Percentiles rank a stretch among this genome's conserved stretches.
Conservation (phyloP, 2,888 invertebrate genomes). For the Pteria penguin region DNA sequence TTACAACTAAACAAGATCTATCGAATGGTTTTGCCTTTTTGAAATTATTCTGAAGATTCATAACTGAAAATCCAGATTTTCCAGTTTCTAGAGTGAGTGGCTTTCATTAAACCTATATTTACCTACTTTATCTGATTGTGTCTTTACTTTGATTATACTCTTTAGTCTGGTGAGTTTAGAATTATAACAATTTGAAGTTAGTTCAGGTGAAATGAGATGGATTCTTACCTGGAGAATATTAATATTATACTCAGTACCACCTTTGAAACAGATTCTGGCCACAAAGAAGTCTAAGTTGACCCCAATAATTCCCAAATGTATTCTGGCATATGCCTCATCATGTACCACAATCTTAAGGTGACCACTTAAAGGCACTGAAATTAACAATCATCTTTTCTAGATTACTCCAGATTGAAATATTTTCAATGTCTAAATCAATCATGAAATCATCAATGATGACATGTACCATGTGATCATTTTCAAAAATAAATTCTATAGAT, state of each 20-base stretch:
- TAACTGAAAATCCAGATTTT: too few relatives aligned
- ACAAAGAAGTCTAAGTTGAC: conserved; percentile 58
- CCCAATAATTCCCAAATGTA: conserved; percentile 60
- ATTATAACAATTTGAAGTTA: too few relatives aligned
- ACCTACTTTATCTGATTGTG: too few relatives aligned
- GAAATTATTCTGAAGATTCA: too few relatives aligned
- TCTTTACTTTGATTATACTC: too few relatives aligned
- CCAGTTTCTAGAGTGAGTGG: too few relatives aligned
- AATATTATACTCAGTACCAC: conserved; percentile 59
- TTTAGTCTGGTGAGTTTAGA: too few relatives aligned
- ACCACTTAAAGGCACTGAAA: conserved; percentile 57
- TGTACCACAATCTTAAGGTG: conserved; percentile 57
- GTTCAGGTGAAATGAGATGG: too few relatives aligned
- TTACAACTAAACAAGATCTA: too few relatives aligned
- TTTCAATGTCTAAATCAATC: not conserved
- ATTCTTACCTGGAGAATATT: conserved; percentile 64
- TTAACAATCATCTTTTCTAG: not conserved
- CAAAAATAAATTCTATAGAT: not conserved
- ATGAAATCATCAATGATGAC: not conserved
- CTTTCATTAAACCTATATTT: too few relatives aligned
- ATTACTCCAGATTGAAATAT: not conserved
- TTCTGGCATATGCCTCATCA: conserved; percentile 62
- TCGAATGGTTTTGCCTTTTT: too few relatives aligned
- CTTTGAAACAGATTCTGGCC: conserved; percentile 63
- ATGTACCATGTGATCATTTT: not conserved